Base-by-base conservation (phyloP, 1,140 invertebrate species). In the Oedothorax gibbosus region DNA sequence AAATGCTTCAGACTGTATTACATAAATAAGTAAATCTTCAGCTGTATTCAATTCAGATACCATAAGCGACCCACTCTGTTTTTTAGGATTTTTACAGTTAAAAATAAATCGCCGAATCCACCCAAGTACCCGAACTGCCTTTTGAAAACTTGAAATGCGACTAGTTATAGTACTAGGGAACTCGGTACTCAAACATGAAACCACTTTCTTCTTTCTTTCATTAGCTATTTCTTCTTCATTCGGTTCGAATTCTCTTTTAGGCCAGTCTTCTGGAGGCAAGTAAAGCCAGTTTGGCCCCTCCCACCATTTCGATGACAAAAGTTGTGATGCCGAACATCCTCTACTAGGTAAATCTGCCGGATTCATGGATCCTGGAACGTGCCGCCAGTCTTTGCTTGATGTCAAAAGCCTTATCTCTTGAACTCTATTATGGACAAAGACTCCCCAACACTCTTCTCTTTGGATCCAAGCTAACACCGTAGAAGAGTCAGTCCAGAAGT, bases 341-440 rank as follows among this genome's bases (percentile, higher is more conserved):
- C 35, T 15, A 77, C 57, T 77, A 14, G 57, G 75, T 5, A 77
- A 51, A 62, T 76, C 56, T 0, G 20, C 21, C 9, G 73, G 54
- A 51, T 76, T 76, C 20, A 76, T 14, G 7, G 0, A 18, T 9
- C 56, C 73, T 68, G 72, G 10, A 4, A 62, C 53, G 50, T 56
- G 64, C 2, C 73, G 49, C 57, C 73, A 76, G 62, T 18, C 7
- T 3, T 21, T 49, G 0, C 6, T 50, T 6, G 35, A 10, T 9
- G 60, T 79, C 10, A 66, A 35, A 8, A 10, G 0, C 51, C 21
- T 79, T 14, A 20, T 65, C 20, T 69, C 64, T 7, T 8, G 20
- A 54, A 85, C 53, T 76, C 73, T 56, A 51, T 77, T 77, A 73
- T 11, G n/a, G 15, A 85, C 73, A 35, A 85, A 85, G 11, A 78